Percentiles rank a stretch among this genome's conserved stretches.
phyloP scores from a whole-genome alignment of 2,113 vertebrate genomes.

The Onychostruthus taczanowskii region DNA sequence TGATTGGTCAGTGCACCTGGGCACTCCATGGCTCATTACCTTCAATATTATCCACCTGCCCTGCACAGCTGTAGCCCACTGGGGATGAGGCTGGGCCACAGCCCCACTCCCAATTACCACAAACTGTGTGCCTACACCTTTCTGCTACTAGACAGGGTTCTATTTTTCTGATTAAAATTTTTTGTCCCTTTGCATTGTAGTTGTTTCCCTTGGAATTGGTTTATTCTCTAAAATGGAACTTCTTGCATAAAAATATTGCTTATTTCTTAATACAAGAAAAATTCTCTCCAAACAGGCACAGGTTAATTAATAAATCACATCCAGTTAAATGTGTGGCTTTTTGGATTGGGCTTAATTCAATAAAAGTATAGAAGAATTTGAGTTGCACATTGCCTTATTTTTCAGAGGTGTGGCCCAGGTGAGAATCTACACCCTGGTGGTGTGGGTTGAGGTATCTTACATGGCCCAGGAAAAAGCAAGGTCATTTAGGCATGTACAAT shows the following conservation, averaged over 20 bases:
- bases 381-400: background rate
- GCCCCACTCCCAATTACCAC: background rate
- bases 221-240: background rate
- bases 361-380: background rate
- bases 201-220: background rate
- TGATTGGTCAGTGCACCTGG: background rate
- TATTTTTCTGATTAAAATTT: background rate
- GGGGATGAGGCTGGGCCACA: background rate
- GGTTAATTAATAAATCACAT: background rate
- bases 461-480: rapidly evolving
- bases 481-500: background rate
- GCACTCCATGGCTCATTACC: background rate
- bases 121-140: background rate
- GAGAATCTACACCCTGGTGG: background rate
- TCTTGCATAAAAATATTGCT: background rate
- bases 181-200: background rate
- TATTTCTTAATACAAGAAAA: background rate
- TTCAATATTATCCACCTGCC: background rate
- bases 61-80: background rate
- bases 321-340: background rate
- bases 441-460: background rate
- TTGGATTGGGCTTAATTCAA: background rate
- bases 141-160: background rate
- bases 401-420: background rate
- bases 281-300: background rate